Evolutionary conservation across 2,797 vertebrate species (phyloP), one percentile per base, ranked within the genome.

Genomic region (Telmatherina bonti): DNA sequence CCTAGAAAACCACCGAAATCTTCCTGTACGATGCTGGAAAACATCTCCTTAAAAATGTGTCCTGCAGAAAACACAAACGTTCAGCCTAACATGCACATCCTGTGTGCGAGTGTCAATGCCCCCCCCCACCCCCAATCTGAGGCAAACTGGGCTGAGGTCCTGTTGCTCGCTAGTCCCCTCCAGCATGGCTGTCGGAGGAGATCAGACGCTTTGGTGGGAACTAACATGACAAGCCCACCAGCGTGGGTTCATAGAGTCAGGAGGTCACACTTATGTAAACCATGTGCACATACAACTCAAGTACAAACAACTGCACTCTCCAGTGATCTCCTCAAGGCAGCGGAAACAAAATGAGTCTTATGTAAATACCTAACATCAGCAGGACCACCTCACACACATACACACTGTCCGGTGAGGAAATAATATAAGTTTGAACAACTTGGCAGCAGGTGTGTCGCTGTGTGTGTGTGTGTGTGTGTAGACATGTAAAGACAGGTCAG

Each of bases 151-250:
- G 81, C 83, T 74, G 74, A 64, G 27, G 56, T 78, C 69, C 78
- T 71, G 58, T 70, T 83, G 72, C 85, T 77, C 15, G 56, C 79
- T 64, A 80, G 30, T 65, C 67, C 68, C 77, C 70, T 67, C 78
- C 61, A 86, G 85, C 82, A 54, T 71, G 67, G 68, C 83, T 88
- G 92, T 90, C 74, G 73, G 76, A 81, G 52, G 71, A 79, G 76
- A 91, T 92, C 86, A 91, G 71, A 73, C 72, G 13, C 52, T 58
- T 74, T 63, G 74, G 78, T 11, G 58, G 82, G 76, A 89, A 88
- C 61, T 70, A 77, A 75, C 69, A 62, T 88, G 92, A 91, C 91
- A 90, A 87, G 85, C 81, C 85, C 83, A 88, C 79, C 83, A 85
- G 84, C 78, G 30, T 70, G 84, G 78, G 81, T 81, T 86, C 74